phyloP scores from a whole-genome alignment of 2,113 vertebrate genomes.

The Cyanistes caeruleus region DNA sequence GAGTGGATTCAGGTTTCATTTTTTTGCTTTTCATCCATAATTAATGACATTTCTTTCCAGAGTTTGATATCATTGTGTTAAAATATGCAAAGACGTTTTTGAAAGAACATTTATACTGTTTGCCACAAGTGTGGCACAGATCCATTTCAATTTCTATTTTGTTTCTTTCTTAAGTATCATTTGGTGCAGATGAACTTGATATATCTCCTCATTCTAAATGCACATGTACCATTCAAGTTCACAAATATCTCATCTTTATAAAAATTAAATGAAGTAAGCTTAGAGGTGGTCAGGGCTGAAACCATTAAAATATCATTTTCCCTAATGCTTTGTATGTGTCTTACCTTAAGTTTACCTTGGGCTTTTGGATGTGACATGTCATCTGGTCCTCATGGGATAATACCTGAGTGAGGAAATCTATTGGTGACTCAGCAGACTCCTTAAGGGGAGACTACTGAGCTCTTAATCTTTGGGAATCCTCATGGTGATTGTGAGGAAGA shows the following conservation, averaged over 20 bases:
- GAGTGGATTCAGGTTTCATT: not conserved
- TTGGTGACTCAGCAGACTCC: not conserved
- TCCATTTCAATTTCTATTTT: not conserved
- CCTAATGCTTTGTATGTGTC: not conserved
- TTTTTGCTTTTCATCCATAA: not conserved
- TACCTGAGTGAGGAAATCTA: not conserved
- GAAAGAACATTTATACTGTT: not conserved
- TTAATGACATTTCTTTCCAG: not conserved
- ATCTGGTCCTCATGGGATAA: not conserved
- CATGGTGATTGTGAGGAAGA: not conserved
- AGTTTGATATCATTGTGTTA: not conserved
- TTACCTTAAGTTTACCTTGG: not conserved
- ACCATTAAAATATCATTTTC: not conserved
- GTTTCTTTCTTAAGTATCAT: not conserved
- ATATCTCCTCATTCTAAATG: not conserved
- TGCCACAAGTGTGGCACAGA: not conserved
- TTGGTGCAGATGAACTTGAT: not conserved
- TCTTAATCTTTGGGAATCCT: not conserved
- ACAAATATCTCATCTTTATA: not conserved
- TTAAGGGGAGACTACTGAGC: not conserved
- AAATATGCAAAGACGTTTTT: not conserved
- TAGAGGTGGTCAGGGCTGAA: not conserved
- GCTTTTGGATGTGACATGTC: not conserved
- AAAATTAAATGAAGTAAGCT: not conserved
- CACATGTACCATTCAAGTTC: not conserved